Percentiles rank a stretch among this genome's conserved stretches.
Evolutionary conservation across 2,888 invertebrate species (phyloP).

Genomic region (Polydrusus pterygomalis): DNA sequence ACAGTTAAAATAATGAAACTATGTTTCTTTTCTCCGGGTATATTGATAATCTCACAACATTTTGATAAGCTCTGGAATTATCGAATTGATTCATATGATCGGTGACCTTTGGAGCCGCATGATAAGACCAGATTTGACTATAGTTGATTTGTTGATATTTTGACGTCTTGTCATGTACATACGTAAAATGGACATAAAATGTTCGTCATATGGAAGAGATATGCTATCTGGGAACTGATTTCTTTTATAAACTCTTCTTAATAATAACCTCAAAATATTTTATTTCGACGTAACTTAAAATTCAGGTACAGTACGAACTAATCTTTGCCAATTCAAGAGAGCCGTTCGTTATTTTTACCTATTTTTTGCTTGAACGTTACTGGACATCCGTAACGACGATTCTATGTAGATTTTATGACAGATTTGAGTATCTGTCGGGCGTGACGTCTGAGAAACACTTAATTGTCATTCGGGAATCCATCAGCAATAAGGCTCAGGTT

Average conservation of each 20-base stretch:
- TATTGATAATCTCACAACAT: no score
- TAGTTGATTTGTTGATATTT: no score
- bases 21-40: no score
- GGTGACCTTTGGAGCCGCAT: no score
- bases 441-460: conserved; percentile 66
- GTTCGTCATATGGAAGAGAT: no score
- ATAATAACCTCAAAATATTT: neutral
- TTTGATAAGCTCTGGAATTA: no score
- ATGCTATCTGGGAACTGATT: no score
- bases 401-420: conserved; percentile 55
- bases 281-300: conserved; percentile 19
- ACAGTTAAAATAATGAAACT: no score
- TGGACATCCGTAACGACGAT: conserved; percentile 45
- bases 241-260: neutral
- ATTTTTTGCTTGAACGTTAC: conserved; percentile 36
- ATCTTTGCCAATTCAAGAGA: conserved; percentile 44
- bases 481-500: conserved; percentile 38
- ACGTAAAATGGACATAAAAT: no score
- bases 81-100: no score
- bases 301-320: conserved; percentile 28
- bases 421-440: conserved; percentile 51
- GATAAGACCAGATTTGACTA: no score
- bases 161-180: no score
- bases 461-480: conserved; percentile 66
- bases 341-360: conserved; percentile 22